Evolutionary conservation across 2,888 invertebrate genomes (phyloP).

Genomic region (Carabus problematicus): DNA sequence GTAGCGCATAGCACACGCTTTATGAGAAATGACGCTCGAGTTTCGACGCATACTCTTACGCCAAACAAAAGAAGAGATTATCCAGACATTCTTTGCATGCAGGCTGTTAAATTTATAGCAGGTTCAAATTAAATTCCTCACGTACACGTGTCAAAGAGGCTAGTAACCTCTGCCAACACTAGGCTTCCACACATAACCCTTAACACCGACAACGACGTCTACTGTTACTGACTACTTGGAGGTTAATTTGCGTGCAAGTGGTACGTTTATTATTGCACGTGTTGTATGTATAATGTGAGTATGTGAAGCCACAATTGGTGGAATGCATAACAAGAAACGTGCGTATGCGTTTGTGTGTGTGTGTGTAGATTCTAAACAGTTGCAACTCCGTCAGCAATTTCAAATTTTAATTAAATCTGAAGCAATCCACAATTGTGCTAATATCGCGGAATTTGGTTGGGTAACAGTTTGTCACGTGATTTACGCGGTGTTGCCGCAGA

Average conservation of each 20-base stretch:
- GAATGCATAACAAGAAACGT: background rate
- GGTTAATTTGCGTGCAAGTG: background rate
- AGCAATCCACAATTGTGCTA: slow-evolving; percentile 24
- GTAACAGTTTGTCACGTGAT: slow-evolving; percentile 32
- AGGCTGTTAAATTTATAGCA: slow-evolving; percentile 17
- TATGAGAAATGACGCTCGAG: too few relatives aligned
- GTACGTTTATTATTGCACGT: background rate
- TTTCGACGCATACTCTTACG: background rate
- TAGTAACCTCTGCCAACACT: too few relatives aligned
- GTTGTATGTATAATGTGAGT: too few relatives aligned
- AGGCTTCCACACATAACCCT: too few relatives aligned
- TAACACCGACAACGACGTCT: too few relatives aligned
- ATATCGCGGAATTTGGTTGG: slow-evolving; percentile 16
- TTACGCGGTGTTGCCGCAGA: slow-evolving; percentile 21
- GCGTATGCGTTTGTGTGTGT: background rate
- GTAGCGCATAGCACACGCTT: too few relatives aligned
- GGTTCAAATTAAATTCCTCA: slow-evolving; percentile 32
- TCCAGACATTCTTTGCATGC: slow-evolving; percentile 29
- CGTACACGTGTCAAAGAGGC: background rate
- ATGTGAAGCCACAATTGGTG: too few relatives aligned
- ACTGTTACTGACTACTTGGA: background rate
- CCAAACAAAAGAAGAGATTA: slow-evolving; percentile 29
- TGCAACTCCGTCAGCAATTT: slow-evolving; percentile 18
- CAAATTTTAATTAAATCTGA: slow-evolving; percentile 38
- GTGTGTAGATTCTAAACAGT: slow-evolving; percentile 7